Percentiles rank a stretch among this genome's conserved stretches.
phyloP scores from a whole-genome alignment of 2,113 vertebrate genomes.

The Gobius niger region DNA sequence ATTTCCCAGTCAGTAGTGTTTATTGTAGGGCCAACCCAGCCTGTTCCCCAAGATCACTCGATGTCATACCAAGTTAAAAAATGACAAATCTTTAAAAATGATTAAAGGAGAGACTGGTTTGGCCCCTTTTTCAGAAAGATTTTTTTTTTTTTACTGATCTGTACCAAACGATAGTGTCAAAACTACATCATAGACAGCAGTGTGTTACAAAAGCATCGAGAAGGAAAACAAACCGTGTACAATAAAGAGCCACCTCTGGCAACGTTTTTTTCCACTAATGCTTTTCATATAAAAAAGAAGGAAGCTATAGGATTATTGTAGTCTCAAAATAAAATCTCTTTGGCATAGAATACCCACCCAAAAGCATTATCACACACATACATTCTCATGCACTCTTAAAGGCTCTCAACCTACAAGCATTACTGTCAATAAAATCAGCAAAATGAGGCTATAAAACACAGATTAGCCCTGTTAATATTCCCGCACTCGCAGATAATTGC shows the following conservation, averaged over 20 bases:
- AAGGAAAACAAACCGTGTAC: constrained; percentile 41
- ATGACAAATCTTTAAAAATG: constrained; percentile 1
- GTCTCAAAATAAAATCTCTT: constrained; percentile 79
- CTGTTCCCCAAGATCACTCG: constrained; percentile 12
- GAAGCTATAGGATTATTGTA: constrained; percentile 61
- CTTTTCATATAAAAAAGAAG: constrained; percentile 28
- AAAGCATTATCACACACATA: constrained; percentile 61
- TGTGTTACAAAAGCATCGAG: constrained; percentile 57
- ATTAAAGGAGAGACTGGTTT: constrained; percentile 11
- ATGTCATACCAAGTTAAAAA: constrained; percentile 4
- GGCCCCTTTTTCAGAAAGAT: constrained; percentile 17
- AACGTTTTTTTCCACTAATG: constrained; percentile 58
- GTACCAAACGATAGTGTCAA: constrained; percentile 19
- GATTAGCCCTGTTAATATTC: constrained; percentile 70
- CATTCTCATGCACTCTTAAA: constrained; percentile 41
- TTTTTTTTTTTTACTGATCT: constrained; percentile 28
- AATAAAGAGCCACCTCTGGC: constrained; percentile 56
- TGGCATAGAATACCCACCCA: constrained; percentile 76
- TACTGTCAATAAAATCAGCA: constrained; percentile 53
- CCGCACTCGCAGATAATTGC: constrained; percentile 67
- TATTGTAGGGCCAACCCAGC: constrained; percentile 43
- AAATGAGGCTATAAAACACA: constrained; percentile 68
- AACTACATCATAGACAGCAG: constrained; percentile 47
- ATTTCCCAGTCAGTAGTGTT: constrained; percentile 74
- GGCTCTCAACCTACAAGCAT: constrained; percentile 58